Conservation (phyloP, 2,888 invertebrate species). For the Chydorus sphaericus region DNA sequence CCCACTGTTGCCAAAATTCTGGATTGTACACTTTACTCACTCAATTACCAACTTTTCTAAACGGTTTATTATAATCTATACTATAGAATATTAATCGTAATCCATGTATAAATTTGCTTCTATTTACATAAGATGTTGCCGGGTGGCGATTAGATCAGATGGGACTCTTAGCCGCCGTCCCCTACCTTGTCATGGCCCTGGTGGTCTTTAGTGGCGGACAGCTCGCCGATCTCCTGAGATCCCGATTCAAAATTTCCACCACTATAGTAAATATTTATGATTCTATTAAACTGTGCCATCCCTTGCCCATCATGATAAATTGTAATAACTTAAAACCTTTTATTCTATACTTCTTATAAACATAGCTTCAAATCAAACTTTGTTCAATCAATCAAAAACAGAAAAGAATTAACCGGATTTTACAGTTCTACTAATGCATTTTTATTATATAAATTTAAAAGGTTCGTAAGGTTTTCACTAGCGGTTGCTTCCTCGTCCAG, state of each 20-base stretch:
- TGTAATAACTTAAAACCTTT: too few species aligned
- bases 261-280: too few species aligned
- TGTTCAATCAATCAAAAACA: too few species aligned
- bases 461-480: slow-evolving; percentile 53
- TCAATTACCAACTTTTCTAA: slow-evolving; percentile 66
- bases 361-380: too few species aligned
- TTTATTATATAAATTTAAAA: too few species aligned
- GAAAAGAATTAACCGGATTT: too few species aligned
- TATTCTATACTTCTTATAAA: too few species aligned
- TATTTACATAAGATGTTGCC: slow-evolving; percentile 19
- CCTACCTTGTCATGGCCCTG: slow-evolving; percentile 76
- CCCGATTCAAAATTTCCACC: slow-evolving; percentile 46
- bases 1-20: slow-evolving; percentile 81
- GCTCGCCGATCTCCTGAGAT: slow-evolving; percentile 61
- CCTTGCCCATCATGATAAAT: too few species aligned
- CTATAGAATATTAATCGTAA: not conserved
- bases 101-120: not conserved
- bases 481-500: slow-evolving; percentile 59
- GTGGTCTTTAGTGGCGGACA: slow-evolving; percentile 66
- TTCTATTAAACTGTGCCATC: too few species aligned
- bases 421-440: too few species aligned
- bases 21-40: slow-evolving; percentile 75
- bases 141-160: slow-evolving; percentile 58
- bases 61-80: slow-evolving; percentile 36
- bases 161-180: slow-evolving; percentile 69